phyloP scores from a whole-genome alignment of 2,888 invertebrate species.

The Caenorhabditis sp. region DNA sequence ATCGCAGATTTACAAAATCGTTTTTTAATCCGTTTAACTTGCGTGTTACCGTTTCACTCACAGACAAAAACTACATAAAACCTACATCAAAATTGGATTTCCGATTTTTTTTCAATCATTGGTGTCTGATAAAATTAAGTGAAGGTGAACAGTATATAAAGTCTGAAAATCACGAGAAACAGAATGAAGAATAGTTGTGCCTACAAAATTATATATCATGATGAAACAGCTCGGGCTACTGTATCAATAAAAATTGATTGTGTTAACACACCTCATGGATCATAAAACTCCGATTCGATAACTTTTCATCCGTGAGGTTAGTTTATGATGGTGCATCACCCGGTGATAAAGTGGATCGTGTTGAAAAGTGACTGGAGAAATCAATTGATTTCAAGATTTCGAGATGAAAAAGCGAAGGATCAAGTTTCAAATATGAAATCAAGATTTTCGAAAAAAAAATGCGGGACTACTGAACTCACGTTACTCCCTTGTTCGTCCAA shows the following conservation, averaged over 20 bases:
- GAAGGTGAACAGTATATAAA: too few species aligned
- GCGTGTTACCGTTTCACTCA: not conserved
- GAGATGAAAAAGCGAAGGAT: constrained; percentile 26
- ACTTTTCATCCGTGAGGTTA: constrained; percentile 36
- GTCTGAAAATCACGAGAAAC: too few species aligned
- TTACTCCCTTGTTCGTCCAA: too few species aligned
- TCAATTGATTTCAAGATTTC: not conserved
- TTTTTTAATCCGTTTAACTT: constrained; percentile 66
- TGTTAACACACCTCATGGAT: constrained; percentile 23
- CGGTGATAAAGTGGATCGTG: too few species aligned
- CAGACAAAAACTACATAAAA: constrained; percentile 21
- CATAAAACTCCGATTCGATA: constrained; percentile 42
- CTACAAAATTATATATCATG: too few species aligned
- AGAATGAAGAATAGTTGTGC: too few species aligned
- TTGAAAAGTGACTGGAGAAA: not conserved
- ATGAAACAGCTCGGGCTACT: not conserved
- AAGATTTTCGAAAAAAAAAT: constrained; percentile 2
- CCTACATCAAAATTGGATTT: constrained; percentile 22
- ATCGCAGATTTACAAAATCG: constrained; percentile 60
- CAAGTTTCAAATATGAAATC: constrained; percentile 46
- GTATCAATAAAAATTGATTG: constrained; percentile 24
- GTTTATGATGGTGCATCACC: too few species aligned
- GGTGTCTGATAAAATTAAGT: too few species aligned
- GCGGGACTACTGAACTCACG: too few species aligned
- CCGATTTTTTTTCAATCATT: constrained; percentile 2